Conservation (phyloP, 2,113 vertebrate genomes). For the Pseudopipra pipra region DNA sequence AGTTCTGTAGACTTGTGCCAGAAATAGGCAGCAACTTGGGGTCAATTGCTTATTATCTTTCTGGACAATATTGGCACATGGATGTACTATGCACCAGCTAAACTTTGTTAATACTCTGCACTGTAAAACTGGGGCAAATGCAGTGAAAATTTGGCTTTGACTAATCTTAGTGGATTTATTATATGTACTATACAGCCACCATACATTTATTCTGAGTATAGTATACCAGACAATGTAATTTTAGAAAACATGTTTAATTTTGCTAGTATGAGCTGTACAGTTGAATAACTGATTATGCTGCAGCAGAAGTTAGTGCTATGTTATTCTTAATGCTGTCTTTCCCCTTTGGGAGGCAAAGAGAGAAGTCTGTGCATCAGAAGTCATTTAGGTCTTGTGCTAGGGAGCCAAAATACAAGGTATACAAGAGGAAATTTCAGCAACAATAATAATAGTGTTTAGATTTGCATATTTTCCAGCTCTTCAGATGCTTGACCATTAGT, state of each 20-base stretch:
- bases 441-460: neutral
- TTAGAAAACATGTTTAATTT: neutral
- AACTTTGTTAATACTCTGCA: neutral
- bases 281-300: neutral
- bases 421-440: neutral
- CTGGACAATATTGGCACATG: rapidly evolving
- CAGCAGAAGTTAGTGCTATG: neutral
- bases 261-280: neutral
- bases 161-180: neutral
- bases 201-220: neutral
- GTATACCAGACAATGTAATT: neutral
- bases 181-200: neutral
- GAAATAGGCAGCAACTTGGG: rapidly evolving
- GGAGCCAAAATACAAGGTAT: neutral
- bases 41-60: neutral
- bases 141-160: neutral
- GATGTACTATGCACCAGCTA: neutral
- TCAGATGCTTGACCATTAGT: neutral
- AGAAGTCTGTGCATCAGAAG: neutral
- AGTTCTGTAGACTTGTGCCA: neutral
- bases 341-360: neutral
- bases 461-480: neutral
- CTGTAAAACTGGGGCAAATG: neutral
- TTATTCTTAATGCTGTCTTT: neutral
- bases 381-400: neutral